phyloP scores from a whole-genome alignment of 2,797 vertebrate genomes.

The Poecilia wingei region DNA sequence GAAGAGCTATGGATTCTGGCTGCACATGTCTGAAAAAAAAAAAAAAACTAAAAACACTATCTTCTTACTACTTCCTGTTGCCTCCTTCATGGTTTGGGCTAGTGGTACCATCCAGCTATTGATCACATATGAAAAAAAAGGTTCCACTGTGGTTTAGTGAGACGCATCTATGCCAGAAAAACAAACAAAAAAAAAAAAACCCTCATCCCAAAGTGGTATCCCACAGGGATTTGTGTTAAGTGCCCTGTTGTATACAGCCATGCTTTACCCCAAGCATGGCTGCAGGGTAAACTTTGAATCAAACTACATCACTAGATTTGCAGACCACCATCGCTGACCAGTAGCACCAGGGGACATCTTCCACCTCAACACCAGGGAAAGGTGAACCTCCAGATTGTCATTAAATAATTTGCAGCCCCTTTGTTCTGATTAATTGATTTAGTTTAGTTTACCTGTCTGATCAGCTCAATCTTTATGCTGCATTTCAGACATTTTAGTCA shows the following conservation, averaged over 20 bases:
- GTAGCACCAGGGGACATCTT: background rate
- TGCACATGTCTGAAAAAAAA: no score
- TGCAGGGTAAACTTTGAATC: background rate
- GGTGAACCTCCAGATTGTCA: background rate
- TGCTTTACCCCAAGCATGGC: background rate
- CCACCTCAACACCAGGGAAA: background rate
- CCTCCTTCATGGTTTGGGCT: no score
- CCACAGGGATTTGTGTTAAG: background rate
- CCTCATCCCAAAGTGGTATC: background rate
- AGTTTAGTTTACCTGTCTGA: background rate
- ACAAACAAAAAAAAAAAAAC: background rate
- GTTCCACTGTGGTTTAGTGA: no score
- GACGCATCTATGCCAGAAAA: background rate
- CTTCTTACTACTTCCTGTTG: no score
- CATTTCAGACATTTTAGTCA: background rate
- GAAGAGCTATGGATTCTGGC: no score
- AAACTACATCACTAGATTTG: background rate
- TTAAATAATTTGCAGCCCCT: background rate
- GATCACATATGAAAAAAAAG: no score
- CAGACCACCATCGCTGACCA: background rate
- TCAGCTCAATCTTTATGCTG: background rate
- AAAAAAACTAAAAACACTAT: no score
- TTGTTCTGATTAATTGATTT: background rate
- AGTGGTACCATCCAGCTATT: no score
- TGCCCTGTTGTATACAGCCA: background rate